phyloP scores from a whole-genome alignment of 2,888 invertebrate species.

The Desoria tigrina region DNA sequence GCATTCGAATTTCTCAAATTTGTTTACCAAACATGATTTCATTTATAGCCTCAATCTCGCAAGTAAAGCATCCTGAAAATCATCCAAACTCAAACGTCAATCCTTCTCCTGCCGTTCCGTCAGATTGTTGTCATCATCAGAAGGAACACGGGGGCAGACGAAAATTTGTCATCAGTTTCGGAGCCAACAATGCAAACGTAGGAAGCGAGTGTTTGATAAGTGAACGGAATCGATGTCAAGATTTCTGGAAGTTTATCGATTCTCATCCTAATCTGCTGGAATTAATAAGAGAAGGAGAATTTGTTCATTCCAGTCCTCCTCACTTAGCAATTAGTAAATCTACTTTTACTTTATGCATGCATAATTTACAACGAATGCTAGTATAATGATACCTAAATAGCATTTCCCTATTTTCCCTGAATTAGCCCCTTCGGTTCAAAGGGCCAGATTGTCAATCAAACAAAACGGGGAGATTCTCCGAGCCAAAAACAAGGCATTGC shows the following conservation, averaged over 20 bases:
- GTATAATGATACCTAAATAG: background rate
- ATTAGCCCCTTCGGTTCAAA: background rate
- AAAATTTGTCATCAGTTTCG: slow-evolving; percentile 7
- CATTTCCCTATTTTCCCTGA: background rate
- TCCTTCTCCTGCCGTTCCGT: background rate
- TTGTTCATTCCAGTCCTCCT: slow-evolving; percentile 12
- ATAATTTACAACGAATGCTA: background rate
- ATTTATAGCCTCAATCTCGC: no score
- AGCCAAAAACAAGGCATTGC: slow-evolving; percentile 12
- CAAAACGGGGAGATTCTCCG: background rate
- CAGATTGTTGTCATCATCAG: slow-evolving; percentile 12
- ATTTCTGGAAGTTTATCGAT: slow-evolving; percentile 25
- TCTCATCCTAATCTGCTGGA: slow-evolving; percentile 8
- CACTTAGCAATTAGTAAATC: slow-evolving; percentile 3
- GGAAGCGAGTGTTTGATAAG: slow-evolving; percentile 4
- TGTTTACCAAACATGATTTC: no score
- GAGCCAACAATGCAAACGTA: background rate
- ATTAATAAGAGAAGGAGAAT: slow-evolving; percentile 19
- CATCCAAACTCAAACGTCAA: no score
- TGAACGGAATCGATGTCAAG: slow-evolving; percentile 19
- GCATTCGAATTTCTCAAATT: no score
- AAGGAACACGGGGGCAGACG: background rate
- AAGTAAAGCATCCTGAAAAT: no score
- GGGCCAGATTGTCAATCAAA: background rate
- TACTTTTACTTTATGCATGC: background rate